Conservation (phyloP, 2,888 invertebrate genomes). For the Platypus cylindrus region DNA sequence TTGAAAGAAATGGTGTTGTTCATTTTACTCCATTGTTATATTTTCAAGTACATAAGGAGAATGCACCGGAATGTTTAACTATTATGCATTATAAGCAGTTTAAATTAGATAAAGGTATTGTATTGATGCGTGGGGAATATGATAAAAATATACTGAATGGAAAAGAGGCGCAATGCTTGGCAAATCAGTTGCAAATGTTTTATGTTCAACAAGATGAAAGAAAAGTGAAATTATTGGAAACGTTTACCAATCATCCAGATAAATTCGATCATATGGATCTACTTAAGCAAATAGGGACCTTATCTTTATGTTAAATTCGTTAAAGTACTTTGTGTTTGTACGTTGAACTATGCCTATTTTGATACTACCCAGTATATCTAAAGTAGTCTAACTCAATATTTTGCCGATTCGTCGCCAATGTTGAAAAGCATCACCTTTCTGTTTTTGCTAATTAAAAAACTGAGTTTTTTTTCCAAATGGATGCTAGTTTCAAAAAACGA, state of each 20-base stretch:
- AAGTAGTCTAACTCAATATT: too few species aligned
- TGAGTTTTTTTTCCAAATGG: too few species aligned
- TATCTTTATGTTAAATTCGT: too few species aligned
- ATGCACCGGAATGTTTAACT: conserved; percentile 77
- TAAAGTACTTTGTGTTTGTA: too few species aligned
- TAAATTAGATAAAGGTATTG: conserved; percentile 52
- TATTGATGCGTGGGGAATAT: conserved; percentile 78
- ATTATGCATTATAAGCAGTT: conserved; percentile 70
- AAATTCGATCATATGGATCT: conserved; percentile 74
- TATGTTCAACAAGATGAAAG: conserved; percentile 53
- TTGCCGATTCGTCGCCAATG: too few species aligned
- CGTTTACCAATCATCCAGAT: conserved; percentile 57
- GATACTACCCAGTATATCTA: too few species aligned
- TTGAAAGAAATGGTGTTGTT: conserved; percentile 53
- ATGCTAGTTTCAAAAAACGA: too few species aligned
- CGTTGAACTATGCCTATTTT: too few species aligned
- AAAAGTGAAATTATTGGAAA: conserved; percentile 50
- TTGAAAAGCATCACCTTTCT: too few species aligned
- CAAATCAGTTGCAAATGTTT: conserved; percentile 76
- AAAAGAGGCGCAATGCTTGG: conserved; percentile 73
- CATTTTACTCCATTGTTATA: conserved; percentile 78
- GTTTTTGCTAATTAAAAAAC: too few species aligned
- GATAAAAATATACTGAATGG: conserved; percentile 63
- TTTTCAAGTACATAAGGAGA: conserved; percentile 79
- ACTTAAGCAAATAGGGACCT: conserved; percentile 60